phyloP scores from a whole-genome alignment of 2,797 vertebrate genomes.

The Aldrovandia affinis region DNA sequence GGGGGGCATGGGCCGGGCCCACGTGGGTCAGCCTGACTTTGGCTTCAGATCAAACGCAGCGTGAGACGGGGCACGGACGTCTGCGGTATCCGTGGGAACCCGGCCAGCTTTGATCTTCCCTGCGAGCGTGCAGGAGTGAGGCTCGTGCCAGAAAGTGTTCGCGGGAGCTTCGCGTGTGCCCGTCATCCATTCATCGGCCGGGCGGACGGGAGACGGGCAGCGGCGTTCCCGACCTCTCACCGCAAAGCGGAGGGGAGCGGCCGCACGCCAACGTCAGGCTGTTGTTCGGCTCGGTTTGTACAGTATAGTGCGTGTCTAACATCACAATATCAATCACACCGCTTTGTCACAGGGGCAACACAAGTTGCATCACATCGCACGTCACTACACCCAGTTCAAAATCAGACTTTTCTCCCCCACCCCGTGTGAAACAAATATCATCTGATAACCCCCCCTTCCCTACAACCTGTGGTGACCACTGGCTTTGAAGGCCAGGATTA shows the following conservation, averaged over 20 bases:
- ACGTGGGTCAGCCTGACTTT: slow-evolving; percentile 61
- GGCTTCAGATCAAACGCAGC: slow-evolving; percentile 71
- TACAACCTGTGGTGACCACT: neutral
- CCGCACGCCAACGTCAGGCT: neutral
- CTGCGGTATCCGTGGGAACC: slow-evolving; percentile 54
- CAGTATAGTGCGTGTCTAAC: too few relatives aligned
- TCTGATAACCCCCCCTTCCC: neutral
- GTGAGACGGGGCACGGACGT: slow-evolving; percentile 57
- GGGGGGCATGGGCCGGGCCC: slow-evolving; percentile 67
- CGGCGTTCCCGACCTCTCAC: neutral
- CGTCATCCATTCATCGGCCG: neutral
- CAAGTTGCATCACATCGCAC: neutral
- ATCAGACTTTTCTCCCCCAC: too few relatives aligned
- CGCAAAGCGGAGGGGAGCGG: neutral
- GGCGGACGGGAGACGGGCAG: neutral
- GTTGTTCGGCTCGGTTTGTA: too few relatives aligned
- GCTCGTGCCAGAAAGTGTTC: slow-evolving; percentile 27
- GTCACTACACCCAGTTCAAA: too few relatives aligned
- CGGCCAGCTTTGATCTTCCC: slow-evolving; percentile 58
- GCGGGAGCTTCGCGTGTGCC: neutral
- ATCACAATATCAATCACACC: too few relatives aligned
- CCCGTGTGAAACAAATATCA: neutral
- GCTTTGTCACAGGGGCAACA: too few relatives aligned
- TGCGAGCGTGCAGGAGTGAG: slow-evolving; percentile 27
- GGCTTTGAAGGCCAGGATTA: neutral